Conservation (phyloP, 2,797 vertebrate genomes). For the Microhierax caerulescens region DNA sequence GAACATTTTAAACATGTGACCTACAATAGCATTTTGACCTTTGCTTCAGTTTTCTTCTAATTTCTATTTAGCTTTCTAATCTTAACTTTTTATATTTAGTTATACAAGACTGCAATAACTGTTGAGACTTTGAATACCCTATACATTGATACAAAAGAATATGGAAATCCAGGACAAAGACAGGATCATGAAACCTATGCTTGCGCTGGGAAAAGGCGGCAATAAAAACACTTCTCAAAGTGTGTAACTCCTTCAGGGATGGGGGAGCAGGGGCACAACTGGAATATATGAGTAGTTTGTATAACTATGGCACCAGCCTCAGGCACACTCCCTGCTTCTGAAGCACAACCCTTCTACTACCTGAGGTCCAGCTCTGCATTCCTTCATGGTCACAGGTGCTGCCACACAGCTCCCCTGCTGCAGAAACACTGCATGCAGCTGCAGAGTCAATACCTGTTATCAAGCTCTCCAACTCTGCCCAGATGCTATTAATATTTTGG, state of each 20-base stretch:
- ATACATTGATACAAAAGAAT: background rate
- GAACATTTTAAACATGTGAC: background rate
- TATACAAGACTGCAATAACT: background rate
- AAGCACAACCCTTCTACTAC: background rate
- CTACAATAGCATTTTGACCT: background rate
- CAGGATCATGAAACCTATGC: background rate
- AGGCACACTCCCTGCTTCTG: background rate
- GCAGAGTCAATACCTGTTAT: conserved; percentile 18
- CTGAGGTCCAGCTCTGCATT: background rate
- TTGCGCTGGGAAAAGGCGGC: background rate
- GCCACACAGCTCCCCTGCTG: background rate
- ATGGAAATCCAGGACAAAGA: background rate
- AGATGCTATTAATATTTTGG: conserved; percentile 44
- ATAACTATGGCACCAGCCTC: background rate
- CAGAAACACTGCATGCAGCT: background rate
- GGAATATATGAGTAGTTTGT: background rate
- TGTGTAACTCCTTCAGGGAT: background rate
- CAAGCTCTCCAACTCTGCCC: background rate
- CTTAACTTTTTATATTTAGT: background rate
- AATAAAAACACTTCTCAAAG: background rate
- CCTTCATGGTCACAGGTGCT: background rate
- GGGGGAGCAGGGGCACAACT: background rate
- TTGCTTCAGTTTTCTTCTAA: background rate
- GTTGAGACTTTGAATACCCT: background rate
- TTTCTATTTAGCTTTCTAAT: background rate